Base-by-base conservation (phyloP, 2,888 invertebrate genomes). In the Mantis religiosa region DNA sequence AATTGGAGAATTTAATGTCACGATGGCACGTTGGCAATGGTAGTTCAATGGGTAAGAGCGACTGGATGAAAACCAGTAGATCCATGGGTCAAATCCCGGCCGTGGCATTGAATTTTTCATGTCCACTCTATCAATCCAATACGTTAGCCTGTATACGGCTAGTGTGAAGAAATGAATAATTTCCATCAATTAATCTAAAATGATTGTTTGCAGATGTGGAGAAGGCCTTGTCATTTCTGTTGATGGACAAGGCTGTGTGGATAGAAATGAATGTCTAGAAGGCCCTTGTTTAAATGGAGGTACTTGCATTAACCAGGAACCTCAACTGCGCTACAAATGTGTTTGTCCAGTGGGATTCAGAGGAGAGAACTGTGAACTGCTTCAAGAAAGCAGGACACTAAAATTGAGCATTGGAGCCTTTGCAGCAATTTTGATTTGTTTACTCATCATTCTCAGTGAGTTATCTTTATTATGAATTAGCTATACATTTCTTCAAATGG, bases 341-440 rank as follows among this genome's bases (percentile, higher is more conserved):
- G 91, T 92, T 15, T 93, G 93, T 90, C 92, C 92, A 9, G 92
- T 92, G 47, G 93, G 93, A 30, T 93, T 91, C 90, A 92, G 92
- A 90, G 93, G 93, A 20, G 91, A 92, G 71, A 92, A 92, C 89
- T 94, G 94, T 90, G 93, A 93, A 90, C 93, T 93, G 81, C 92
- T 93, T 54, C 92, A 93, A 87, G 94, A 94, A 89, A 93, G 93
- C 88, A 93, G 93, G 90, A 93, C 93, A 47, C 92, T 94, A 90
- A 93, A 93, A 28, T 92, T 95, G 89, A 94, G 94, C 90, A 93
- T 93, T 90, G 94, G 94, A 7, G 95, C 95, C 88, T 93, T 95
- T 83, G 93, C 94, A 84, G 94, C 94, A 90, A 95, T 95, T 90
- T 92, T 95, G 82, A 93, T 95, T 90, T 94, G 94, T 90, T 92